phyloP scores from a whole-genome alignment of 2,888 invertebrate species.

The Calliphora vomitoria region DNA sequence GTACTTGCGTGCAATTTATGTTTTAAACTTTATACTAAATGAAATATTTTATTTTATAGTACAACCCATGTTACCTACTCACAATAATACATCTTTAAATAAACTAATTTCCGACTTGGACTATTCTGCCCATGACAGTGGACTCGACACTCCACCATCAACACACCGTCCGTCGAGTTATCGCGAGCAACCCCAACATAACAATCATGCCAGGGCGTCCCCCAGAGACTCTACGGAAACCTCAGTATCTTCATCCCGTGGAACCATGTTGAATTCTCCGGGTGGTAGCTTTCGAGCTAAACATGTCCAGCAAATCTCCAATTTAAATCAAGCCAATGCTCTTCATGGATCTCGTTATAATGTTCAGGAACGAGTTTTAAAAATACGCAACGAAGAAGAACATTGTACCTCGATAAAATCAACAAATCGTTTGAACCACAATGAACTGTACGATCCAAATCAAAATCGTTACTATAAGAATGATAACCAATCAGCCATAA shows the following conservation, averaged over 20 bases:
- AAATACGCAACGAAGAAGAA: constrained; percentile 84
- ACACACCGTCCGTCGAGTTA: constrained; percentile 84
- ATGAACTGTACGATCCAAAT: constrained; percentile 83
- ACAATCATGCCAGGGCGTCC: constrained; percentile 70
- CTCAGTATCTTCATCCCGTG: constrained; percentile 84
- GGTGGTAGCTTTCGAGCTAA: constrained; percentile 83
- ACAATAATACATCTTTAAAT: constrained; percentile 63
- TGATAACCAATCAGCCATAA: constrained; percentile 77
- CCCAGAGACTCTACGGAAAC: constrained; percentile 83
- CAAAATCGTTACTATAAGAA: constrained; percentile 83
- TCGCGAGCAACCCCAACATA: constrained; percentile 79
- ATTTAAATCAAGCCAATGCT: constrained; percentile 81
- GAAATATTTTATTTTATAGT: constrained; percentile 82
- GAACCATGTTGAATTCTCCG: constrained; percentile 82
- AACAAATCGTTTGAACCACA: constrained; percentile 81
- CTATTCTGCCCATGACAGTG: constrained; percentile 85
- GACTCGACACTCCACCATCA: constrained; percentile 85
- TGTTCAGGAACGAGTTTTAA: constrained; percentile 83
- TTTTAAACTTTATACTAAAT: background rate
- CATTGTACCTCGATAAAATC: constrained; percentile 82
- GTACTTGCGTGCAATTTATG: constrained; percentile 50
- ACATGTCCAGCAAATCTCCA: constrained; percentile 81
- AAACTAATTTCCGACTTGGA: constrained; percentile 85
- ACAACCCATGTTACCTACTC: constrained; percentile 83
- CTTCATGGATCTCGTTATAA: constrained; percentile 82